Evolutionary conservation across 2,113 vertebrate species (phyloP), one percentile per base, ranked within the genome.

Genomic region (Microtus oregoni): DNA sequence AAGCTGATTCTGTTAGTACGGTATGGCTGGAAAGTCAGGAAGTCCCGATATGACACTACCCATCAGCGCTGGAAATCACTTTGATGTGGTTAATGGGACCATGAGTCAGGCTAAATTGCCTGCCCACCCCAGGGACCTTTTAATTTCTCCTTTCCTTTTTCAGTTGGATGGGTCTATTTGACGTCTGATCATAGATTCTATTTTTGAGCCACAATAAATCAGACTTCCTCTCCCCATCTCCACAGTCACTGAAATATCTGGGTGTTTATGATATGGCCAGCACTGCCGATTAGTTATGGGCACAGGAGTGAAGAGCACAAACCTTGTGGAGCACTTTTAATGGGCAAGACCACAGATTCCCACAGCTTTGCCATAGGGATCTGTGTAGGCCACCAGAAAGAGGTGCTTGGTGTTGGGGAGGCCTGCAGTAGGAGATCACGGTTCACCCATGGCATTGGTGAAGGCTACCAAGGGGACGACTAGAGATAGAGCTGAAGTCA

Each of bases 201-300:
- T 89, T 91, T 85, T 86, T 26, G 72, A 91, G 73, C 52, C 70
- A 89, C 55, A 89, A 12, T 79, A 22, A 92, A 55, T 55, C 30
- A 55, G 7, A n/a, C 19, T 72, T 68, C 30, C 52, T 78, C 90
- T 83, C 17, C 24, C 70, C 41, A 41, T 3, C 41, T 41, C 52
- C 61, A 82, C 0, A 65, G 70, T 81, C 72, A 72, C 1, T 82
- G 44, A 24, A 26, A 12, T 86, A 61, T 90, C 52, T 10, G 76
- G 22, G 65, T 72, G 4, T 38, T 75, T 79, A 0, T 72, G 55
- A 50, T 44, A 2, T n/a, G 3, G 41, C 55, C 73, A 83, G 47
- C 65, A 13, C 22, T 12, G 7, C 32, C 63, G 52, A 35, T 11
- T 50, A 91, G 73, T 63, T 82, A 47, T 76, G 55, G 85, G 73